Evolutionary conservation across 2,113 vertebrate species (phyloP).

Genomic region (Empidonax traillii): DNA sequence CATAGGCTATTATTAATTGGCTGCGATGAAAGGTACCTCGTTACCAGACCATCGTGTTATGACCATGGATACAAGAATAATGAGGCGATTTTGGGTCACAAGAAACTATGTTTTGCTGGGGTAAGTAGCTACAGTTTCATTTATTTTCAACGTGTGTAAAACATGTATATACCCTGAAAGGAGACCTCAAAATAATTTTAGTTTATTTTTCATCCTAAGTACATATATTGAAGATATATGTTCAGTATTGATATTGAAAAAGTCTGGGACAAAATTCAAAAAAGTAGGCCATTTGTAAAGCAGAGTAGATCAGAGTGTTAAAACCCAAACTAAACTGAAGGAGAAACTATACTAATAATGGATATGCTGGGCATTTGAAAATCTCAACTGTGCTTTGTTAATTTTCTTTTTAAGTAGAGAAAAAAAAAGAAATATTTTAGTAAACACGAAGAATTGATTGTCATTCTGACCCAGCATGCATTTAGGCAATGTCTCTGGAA

Average conservation of each 20-base stretch:
- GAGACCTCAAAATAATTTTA: neutral
- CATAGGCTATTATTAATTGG: neutral
- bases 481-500: neutral
- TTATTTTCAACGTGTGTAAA: neutral
- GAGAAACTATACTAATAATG: neutral
- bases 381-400: neutral
- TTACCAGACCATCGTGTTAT: neutral
- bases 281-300: neutral
- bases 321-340: neutral
- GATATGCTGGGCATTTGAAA: neutral
- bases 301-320: neutral
- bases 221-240: neutral
- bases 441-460: neutral
- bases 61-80: neutral
- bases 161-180: neutral
- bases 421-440: neutral
- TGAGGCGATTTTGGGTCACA: neutral
- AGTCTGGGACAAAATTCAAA: neutral
- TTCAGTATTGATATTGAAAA: neutral
- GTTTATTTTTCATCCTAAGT: neutral
- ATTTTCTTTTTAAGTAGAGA: neutral
- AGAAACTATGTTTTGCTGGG: neutral
- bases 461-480: neutral
- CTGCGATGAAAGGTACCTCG: neutral
- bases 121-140: neutral